A percentile compares a stretch with the other conserved stretches of the same genome.
phyloP scores from a whole-genome alignment of 1,140 invertebrate species.

The Caerostris extrusa region DNA sequence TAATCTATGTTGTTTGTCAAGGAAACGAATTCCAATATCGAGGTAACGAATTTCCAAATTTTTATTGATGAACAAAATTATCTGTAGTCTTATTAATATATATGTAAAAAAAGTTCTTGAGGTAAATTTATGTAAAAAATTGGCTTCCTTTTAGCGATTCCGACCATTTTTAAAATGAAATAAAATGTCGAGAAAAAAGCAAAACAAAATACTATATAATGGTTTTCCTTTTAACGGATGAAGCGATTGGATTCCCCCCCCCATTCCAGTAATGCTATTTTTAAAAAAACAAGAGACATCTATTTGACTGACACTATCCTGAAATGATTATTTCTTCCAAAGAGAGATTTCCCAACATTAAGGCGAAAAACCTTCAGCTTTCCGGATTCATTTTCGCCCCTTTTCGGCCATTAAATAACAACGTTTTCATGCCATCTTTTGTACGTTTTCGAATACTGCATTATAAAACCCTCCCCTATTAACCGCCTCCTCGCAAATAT shows the following conservation, averaged over 20 bases:
- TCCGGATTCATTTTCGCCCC: not conserved
- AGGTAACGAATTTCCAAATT: no score
- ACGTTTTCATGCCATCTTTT: not conserved
- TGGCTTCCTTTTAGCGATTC: no score
- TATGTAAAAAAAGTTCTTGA: no score
- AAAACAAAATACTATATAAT: not conserved
- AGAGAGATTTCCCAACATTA: constrained; percentile 12
- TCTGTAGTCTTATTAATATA: no score
- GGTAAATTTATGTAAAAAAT: no score
- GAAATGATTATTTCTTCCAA: constrained; percentile 2
- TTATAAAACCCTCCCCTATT: constrained; percentile 9
- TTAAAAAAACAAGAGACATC: not conserved
- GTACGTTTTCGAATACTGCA: not conserved
- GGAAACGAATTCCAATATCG: no score
- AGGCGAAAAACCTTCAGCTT: not conserved
- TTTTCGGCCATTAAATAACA: not conserved
- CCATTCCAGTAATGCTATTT: not conserved
- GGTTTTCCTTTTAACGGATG: not conserved
- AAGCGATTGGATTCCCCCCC: not conserved
- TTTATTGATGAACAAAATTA: no score
- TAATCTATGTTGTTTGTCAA: no score
- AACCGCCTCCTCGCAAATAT: constrained; percentile 39
- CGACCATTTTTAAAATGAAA: no score
- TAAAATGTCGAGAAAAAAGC: no score
- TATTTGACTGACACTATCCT: not conserved